Percentiles rank a stretch among this genome's conserved stretches.
These are phyloP conservation scores for Plagiodera versicolora DNA, from an alignment of 2,888 invertebrate species.

Conservation along the genomic window DNA sequence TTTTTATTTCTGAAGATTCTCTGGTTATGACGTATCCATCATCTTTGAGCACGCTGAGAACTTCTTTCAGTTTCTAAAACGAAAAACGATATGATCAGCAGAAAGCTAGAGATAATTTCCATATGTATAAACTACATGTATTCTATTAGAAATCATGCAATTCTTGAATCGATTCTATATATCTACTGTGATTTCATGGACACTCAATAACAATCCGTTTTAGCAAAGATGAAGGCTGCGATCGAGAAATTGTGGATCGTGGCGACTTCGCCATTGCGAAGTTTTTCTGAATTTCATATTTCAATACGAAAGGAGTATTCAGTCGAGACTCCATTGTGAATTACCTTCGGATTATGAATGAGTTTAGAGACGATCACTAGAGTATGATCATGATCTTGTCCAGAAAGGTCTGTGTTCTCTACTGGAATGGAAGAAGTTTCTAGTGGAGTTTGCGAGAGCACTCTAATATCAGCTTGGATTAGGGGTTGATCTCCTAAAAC, in stretches of 20 bases:
- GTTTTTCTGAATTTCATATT: too few relatives aligned
- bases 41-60: slow-evolving; percentile 49
- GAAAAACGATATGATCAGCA: not conserved
- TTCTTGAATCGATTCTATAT: too few relatives aligned
- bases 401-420: slow-evolving; percentile 25
- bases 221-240: too few relatives aligned
- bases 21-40: slow-evolving; percentile 65
- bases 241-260: too few relatives aligned
- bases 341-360: slow-evolving; percentile 51
- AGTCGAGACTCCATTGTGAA: not conserved
- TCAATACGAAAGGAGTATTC: too few relatives aligned
- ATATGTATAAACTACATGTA: too few relatives aligned
- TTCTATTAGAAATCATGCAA: too few relatives aligned
- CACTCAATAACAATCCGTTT: too few relatives aligned
- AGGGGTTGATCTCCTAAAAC: slow-evolving; percentile 69
- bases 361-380: slow-evolving; percentile 51
- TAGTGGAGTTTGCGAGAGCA: slow-evolving; percentile 43
- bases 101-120: too few relatives aligned
- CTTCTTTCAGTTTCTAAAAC: slow-evolving; percentile 30
- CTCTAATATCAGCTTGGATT: slow-evolving; percentile 66
- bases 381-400: slow-evolving; percentile 41
- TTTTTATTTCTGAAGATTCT: slow-evolving; percentile 55
- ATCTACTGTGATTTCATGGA: too few relatives aligned
- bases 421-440: slow-evolving; percentile 59
- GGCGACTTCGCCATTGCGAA: too few relatives aligned